Evolutionary conservation across 2,797 vertebrate genomes (phyloP).

Genomic region (Gastrophryne carolinensis): DNA sequence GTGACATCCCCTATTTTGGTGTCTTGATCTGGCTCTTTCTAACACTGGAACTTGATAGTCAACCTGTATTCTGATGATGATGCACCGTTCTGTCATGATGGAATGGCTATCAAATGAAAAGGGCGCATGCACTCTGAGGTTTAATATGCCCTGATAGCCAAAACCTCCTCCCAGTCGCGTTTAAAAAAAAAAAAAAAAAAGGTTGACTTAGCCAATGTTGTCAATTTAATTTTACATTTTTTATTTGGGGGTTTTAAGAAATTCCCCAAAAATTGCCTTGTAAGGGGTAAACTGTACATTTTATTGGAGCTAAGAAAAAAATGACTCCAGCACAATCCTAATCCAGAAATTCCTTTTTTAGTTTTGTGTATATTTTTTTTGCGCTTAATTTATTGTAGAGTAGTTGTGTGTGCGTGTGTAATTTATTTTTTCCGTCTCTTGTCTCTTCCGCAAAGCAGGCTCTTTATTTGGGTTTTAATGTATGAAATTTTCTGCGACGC

Average conservation of each 20-base stretch:
- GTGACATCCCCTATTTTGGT: not conserved
- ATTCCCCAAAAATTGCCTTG: not conserved
- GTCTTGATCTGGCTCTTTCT: not conserved
- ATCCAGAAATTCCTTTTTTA: not conserved
- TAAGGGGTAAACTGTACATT: not conserved
- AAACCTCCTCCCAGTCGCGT: not conserved
- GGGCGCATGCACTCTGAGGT: not conserved
- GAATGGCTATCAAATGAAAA: not conserved
- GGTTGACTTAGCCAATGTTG: not conserved
- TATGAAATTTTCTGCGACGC: not conserved
- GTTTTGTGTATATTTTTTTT: conserved; percentile 42
- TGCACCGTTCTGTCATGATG: not conserved
- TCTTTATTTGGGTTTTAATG: conserved; percentile 30
- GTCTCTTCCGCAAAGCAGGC: not conserved
- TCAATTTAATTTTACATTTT: not conserved
- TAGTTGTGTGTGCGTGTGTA: conserved; percentile 41
- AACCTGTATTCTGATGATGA: no score
- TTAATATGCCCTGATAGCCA: not conserved
- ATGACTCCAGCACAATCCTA: conserved; percentile 42
- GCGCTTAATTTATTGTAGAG: conserved; percentile 48
- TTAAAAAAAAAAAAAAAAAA: not conserved
- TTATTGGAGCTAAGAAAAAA: conserved; percentile 25
- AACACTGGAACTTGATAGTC: conserved; percentile 20
- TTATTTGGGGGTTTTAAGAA: not conserved
- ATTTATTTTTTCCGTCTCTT: conserved; percentile 36